Evolutionary conservation across 2,113 vertebrate genomes (phyloP).

Genomic region (Thymallus thymallus): DNA sequence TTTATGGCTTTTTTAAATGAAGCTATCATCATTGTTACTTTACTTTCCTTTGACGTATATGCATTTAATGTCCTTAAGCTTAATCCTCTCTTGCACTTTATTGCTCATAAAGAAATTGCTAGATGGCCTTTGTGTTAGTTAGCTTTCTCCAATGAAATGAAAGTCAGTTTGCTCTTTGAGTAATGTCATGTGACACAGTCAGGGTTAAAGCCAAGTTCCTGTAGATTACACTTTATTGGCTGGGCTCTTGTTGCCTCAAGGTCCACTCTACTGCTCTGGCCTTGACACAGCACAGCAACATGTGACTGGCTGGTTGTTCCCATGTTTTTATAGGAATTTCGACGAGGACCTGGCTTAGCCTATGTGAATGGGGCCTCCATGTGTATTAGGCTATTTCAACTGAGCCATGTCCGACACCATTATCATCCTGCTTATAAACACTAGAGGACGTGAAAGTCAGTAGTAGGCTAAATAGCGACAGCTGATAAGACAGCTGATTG

Average conservation of each 20-base stretch:
- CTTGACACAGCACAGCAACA: neutral
- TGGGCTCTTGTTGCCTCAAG: neutral
- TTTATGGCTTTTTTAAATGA: too few species aligned
- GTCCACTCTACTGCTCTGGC: neutral
- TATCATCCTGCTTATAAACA: neutral
- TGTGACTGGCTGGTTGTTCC: slow-evolving; percentile 10
- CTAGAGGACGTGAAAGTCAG: neutral
- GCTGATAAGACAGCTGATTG: neutral
- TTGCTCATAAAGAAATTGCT: neutral
- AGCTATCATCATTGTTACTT: neutral
- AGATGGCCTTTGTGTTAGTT: neutral
- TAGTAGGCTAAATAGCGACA: neutral
- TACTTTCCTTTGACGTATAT: neutral
- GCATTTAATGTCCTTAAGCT: neutral
- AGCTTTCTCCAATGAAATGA: neutral
- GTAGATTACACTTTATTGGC: neutral
- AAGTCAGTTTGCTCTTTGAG: neutral
- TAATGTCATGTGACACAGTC: slow-evolving; percentile 5
- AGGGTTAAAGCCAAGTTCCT: slow-evolving; percentile 2
- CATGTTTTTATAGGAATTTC: too few species aligned
- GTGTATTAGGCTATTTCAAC: neutral
- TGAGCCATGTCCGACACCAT: neutral
- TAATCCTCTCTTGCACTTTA: neutral
- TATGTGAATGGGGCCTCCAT: too few species aligned
- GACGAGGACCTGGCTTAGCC: too few species aligned